phyloP scores from a whole-genome alignment of 2,888 invertebrate genomes.

The Apamea sordens region DNA sequence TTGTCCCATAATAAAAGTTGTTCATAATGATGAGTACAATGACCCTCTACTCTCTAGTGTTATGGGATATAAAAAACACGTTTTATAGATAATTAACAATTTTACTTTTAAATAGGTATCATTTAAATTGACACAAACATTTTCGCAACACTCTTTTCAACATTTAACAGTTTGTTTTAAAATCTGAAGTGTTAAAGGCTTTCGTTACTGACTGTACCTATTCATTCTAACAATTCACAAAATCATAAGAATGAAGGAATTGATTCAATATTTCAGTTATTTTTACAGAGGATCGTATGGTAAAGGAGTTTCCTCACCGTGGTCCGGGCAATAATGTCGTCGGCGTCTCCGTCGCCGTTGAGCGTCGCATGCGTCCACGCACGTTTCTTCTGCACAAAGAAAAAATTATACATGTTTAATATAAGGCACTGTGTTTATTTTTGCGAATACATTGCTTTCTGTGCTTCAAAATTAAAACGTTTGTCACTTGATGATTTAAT shows the following conservation, averaged over 20 bases:
- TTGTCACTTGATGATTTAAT: not conserved
- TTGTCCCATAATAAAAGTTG: too few relatives aligned
- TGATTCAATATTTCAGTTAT: not conserved
- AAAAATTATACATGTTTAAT: not conserved
- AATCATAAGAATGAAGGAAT: not conserved
- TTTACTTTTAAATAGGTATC: not conserved
- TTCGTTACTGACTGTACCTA: not conserved
- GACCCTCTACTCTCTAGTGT: too few relatives aligned
- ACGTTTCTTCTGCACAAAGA: conserved; percentile 83
- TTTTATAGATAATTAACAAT: not conserved
- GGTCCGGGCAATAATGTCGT: conserved; percentile 88
- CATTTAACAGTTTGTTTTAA: not conserved
- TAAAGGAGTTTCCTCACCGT: conserved; percentile 73
- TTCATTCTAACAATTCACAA: not conserved
- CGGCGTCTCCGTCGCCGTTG: conserved; percentile 85
- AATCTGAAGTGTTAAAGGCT: too few relatives aligned
- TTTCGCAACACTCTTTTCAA: too few relatives aligned
- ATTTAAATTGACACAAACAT: not conserved
- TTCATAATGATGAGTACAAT: too few relatives aligned
- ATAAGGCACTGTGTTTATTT: not conserved
- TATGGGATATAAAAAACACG: too few relatives aligned
- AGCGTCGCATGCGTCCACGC: conserved; percentile 86
- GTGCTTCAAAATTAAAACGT: not conserved
- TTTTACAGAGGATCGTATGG: not conserved
- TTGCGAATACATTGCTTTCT: too few relatives aligned